These are phyloP conservation scores for Drosophila merina DNA, from an alignment of 2,888 invertebrate genomes.

Conservation along the genomic window DNA sequence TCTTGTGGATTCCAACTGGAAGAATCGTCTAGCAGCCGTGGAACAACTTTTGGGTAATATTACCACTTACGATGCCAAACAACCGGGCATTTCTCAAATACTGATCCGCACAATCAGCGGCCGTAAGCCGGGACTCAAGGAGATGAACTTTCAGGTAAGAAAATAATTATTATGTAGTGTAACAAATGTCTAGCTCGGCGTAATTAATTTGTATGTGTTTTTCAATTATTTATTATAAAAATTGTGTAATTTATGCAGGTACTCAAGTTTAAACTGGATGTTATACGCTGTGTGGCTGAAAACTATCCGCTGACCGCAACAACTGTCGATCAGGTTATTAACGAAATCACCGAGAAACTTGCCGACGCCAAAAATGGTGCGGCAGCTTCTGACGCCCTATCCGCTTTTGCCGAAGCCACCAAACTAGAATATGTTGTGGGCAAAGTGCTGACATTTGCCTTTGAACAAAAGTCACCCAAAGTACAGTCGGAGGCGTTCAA, in stretches of 20 bases:
- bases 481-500: constrained; percentile 93
- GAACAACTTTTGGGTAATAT: constrained; percentile 89
- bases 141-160: constrained; percentile 94
- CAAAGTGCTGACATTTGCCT: constrained; percentile 90
- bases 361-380: constrained; percentile 92
- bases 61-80: constrained; percentile 86
- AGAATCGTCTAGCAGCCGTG: constrained; percentile 90
- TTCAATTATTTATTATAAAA: no score
- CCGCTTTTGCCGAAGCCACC: constrained; percentile 91
- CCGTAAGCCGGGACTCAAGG: constrained; percentile 93
- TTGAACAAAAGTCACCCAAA: constrained; percentile 95
- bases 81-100: constrained; percentile 89
- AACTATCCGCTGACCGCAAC: constrained; percentile 89
- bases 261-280: constrained; percentile 91
- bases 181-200: no score
- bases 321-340: constrained; percentile 90
- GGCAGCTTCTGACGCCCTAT: constrained; percentile 87
- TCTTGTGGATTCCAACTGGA: constrained; percentile 93
- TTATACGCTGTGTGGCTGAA: constrained; percentile 91
- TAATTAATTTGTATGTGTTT: no score
- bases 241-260: constrained; percentile 85
- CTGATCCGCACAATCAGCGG: constrained; percentile 89
- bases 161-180: background rate
- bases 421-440: constrained; percentile 90
- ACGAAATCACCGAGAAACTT: constrained; percentile 93